Conservation (phyloP, 2,113 vertebrate genomes). For the Trinectes maculatus region DNA sequence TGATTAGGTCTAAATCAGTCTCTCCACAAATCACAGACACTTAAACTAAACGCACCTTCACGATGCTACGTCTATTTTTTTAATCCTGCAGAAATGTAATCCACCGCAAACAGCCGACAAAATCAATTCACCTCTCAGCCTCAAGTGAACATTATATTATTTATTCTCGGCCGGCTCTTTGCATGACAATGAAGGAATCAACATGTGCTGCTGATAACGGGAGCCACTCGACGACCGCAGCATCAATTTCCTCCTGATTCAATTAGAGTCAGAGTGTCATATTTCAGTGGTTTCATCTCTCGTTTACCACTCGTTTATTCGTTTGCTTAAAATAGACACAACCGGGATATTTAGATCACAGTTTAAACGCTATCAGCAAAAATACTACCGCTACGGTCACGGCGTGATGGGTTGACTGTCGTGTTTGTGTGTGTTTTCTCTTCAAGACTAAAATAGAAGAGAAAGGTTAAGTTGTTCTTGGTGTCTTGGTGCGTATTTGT, state of each 20-base stretch:
- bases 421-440: too few relatives aligned
- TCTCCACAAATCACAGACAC: background rate
- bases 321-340: background rate
- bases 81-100: conserved; percentile 22
- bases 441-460: too few relatives aligned
- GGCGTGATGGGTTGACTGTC: too few relatives aligned
- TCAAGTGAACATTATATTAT: conserved; percentile 34
- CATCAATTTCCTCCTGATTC: conserved; percentile 8
- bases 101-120: conserved; percentile 32
- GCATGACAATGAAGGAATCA: conserved; percentile 19
- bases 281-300: background rate
- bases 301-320: background rate
- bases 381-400: too few relatives aligned
- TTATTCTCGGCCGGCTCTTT: conserved; percentile 21
- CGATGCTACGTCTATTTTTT: background rate
- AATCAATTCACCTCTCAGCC: conserved; percentile 30
- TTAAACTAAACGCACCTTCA: conserved; percentile 3
- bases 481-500: too few relatives aligned
- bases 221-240: background rate
- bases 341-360: background rate
- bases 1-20: background rate
- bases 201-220: conserved; percentile 2
- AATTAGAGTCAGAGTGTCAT: background rate
- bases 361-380: background rate
- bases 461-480: too few relatives aligned